These are phyloP conservation scores for Anthophora plumipes DNA, from an alignment of 2,888 invertebrate genomes.

Conservation along the genomic window DNA sequence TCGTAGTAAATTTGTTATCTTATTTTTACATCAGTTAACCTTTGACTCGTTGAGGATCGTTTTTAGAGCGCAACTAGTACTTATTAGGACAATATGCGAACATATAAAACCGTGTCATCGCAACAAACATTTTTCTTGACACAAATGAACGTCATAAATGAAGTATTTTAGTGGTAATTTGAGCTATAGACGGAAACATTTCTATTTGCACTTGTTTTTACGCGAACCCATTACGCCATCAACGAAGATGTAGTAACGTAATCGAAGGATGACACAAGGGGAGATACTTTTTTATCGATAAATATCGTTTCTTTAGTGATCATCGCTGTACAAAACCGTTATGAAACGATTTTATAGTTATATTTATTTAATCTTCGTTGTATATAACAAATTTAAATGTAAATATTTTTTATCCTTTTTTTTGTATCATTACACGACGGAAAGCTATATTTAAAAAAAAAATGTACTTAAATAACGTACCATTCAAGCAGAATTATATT, in stretches of 20 bases:
- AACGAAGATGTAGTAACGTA: conserved; percentile 22
- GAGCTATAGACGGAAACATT: conserved; percentile 44
- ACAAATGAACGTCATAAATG: conserved; percentile 4
- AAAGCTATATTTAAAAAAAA: neutral
- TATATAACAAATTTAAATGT: neutral
- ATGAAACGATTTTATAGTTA: neutral
- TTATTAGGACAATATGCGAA: neutral
- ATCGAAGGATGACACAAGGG: neutral
- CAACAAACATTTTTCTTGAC: conserved; percentile 33
- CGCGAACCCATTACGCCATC: conserved; percentile 33
- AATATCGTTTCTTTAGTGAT: conserved; percentile 7
- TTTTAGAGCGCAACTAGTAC: neutral
- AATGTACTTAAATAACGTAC: neutral
- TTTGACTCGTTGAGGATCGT: neutral
- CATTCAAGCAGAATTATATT: neutral
- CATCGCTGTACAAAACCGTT: neutral
- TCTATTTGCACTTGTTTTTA: conserved; percentile 39
- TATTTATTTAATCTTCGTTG: neutral
- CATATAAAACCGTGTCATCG: neutral
- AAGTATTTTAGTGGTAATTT: conserved; percentile 31
- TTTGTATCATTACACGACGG: neutral
- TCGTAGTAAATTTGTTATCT: neutral
- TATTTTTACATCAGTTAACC: neutral
- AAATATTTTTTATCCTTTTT: neutral
- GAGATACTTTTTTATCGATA: conserved; percentile 30